Conservation (phyloP, 2,888 invertebrate species). For the Leucophora obtusa region DNA sequence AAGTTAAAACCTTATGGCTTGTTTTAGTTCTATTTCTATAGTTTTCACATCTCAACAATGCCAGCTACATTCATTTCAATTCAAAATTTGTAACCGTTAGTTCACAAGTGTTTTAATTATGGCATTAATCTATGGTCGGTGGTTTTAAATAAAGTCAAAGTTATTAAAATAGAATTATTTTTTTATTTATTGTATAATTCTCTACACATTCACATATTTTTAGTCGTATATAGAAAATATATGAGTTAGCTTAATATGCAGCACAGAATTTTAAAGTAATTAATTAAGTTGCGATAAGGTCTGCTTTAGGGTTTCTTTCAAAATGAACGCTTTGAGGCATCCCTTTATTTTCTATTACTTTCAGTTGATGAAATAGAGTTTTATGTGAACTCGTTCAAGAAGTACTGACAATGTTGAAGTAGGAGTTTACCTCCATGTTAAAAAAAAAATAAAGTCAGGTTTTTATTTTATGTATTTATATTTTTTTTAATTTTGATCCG, state of each 20-base stretch:
- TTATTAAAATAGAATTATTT: constrained; percentile 40
- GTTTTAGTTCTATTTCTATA: background rate
- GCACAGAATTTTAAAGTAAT: constrained; percentile 14
- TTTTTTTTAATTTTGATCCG: too few species aligned
- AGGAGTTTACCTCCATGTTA: too few species aligned
- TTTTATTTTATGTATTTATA: too few species aligned
- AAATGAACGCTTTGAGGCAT: too few species aligned
- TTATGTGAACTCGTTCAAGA: too few species aligned
- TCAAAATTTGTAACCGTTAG: constrained; percentile 45
- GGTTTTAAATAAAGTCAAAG: constrained; percentile 58
- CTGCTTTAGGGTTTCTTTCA: too few species aligned
- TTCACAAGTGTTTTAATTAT: constrained; percentile 63
- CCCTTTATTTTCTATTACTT: too few species aligned
- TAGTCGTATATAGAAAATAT: background rate
- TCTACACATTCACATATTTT: constrained; percentile 1
- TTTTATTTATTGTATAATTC: constrained; percentile 31
- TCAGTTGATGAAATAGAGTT: too few species aligned
- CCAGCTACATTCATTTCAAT: constrained; percentile 37
- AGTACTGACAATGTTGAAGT: too few species aligned
- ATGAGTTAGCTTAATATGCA: background rate
- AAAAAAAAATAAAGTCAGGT: too few species aligned
- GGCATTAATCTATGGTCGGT: constrained; percentile 59
- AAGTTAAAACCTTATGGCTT: background rate
- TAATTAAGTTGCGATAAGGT: background rate
- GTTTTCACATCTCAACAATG: constrained; percentile 23